phyloP scores from a whole-genome alignment of 2,888 invertebrate genomes.

The Enchytraeus crypticus region DNA sequence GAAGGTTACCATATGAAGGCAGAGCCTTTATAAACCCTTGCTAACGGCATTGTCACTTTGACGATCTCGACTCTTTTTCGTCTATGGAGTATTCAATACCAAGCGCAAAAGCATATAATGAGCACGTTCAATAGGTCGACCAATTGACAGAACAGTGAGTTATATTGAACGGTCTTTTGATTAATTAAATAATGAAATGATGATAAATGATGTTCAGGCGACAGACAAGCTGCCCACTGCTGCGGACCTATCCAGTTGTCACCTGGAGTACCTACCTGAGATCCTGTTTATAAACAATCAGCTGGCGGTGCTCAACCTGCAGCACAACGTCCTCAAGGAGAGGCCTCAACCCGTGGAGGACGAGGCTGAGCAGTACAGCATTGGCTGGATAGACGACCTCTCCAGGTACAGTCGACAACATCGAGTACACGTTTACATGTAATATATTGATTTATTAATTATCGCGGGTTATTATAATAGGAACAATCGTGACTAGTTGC shows the following conservation, averaged over 20 bases:
- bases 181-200: neutral
- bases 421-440: neutral
- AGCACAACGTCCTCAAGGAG: conserved; percentile 48
- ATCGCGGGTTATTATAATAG: neutral
- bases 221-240: conserved; percentile 47
- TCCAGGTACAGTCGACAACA: conserved; percentile 14
- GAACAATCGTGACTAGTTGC: no score
- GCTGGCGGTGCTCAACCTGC: conserved; percentile 46
- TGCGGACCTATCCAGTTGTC: conserved; percentile 50
- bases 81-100: no score
- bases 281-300: conserved; percentile 48
- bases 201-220: conserved; percentile 32
- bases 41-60: no score
- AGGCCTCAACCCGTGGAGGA: conserved; percentile 45
- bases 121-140: no score
- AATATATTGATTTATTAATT: neutral
- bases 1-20: no score
- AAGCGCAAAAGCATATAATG: no score
- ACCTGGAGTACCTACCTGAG: conserved; percentile 50
- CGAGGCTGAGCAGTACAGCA: conserved; percentile 41
- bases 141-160: no score
- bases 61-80: no score
- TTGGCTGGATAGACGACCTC: conserved; percentile 51
- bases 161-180: no score
- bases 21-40: no score